Evolutionary conservation across 2,113 vertebrate genomes (phyloP).

Genomic region (Harpagus bidentatus): DNA sequence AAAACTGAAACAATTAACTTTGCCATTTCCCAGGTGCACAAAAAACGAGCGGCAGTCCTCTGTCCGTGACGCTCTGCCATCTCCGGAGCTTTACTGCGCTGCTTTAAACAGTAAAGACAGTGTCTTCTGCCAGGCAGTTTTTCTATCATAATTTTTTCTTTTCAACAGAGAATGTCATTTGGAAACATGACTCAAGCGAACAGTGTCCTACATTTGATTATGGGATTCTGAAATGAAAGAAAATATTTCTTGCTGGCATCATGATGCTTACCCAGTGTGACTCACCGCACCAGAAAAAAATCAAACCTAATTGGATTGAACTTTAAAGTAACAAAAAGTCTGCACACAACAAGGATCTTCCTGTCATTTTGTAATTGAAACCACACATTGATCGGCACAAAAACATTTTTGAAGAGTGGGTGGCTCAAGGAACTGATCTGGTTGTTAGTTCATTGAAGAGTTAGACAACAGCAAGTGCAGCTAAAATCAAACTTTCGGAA

Average conservation of each 20-base stretch:
- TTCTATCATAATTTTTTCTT: neutral
- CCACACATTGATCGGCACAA: neutral
- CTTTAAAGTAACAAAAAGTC: conserved; percentile 44
- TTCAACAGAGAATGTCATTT: neutral
- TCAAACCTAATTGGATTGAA: conserved; percentile 52
- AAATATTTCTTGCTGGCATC: conserved; percentile 9
- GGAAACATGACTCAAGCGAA: neutral
- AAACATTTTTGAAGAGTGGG: neutral
- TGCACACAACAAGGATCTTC: conserved; percentile 25
- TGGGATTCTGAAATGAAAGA: neutral
- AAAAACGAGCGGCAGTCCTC: neutral
- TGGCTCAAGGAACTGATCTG: neutral
- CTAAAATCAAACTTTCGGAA: neutral
- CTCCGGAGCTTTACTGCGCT: neutral
- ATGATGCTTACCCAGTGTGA: neutral
- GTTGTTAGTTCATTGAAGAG: neutral
- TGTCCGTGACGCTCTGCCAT: neutral
- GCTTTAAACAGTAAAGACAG: neutral
- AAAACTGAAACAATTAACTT: neutral
- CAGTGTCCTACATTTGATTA: neutral
- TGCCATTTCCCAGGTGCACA: neutral
- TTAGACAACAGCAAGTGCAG: neutral
- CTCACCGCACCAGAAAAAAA: neutral
- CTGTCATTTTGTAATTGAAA: conserved; percentile 24
- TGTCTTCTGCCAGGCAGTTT: neutral